Conservation (phyloP, 2,113 vertebrate genomes). For the Dasyurus viverrinus region DNA sequence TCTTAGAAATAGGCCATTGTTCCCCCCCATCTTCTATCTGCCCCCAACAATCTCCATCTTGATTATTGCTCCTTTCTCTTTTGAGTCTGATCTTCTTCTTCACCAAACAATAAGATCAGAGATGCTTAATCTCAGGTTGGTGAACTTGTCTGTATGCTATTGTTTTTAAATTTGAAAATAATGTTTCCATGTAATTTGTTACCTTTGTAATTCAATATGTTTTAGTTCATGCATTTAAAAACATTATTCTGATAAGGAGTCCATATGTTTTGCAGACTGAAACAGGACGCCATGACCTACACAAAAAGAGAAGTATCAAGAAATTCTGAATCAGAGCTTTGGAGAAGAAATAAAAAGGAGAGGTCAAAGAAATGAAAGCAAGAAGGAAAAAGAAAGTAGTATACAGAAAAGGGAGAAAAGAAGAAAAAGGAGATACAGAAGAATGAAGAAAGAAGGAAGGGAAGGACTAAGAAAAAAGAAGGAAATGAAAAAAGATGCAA, state of each 20-base stretch:
- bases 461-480: neutral
- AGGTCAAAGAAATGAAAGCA: neutral
- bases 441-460: slow-evolving; percentile 15
- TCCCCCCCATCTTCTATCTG: neutral
- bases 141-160: neutral
- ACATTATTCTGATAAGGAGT: neutral
- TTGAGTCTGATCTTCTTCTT: neutral
- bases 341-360: neutral
- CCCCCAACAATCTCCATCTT: too few relatives aligned
- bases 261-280: neutral
- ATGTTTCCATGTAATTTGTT: neutral
- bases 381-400: neutral
- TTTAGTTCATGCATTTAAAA: neutral
- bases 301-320: neutral
- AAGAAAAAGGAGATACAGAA: neutral
- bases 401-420: neutral
- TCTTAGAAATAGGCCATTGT: neutral
- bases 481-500: neutral
- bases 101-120: neutral
- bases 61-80: neutral
- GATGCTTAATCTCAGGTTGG: neutral
- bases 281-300: neutral
- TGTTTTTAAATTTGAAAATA: neutral
- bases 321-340: neutral
- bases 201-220: neutral